Base-by-base conservation (phyloP, 2,797 vertebrate species). In the Oryzias sinensis region DNA sequence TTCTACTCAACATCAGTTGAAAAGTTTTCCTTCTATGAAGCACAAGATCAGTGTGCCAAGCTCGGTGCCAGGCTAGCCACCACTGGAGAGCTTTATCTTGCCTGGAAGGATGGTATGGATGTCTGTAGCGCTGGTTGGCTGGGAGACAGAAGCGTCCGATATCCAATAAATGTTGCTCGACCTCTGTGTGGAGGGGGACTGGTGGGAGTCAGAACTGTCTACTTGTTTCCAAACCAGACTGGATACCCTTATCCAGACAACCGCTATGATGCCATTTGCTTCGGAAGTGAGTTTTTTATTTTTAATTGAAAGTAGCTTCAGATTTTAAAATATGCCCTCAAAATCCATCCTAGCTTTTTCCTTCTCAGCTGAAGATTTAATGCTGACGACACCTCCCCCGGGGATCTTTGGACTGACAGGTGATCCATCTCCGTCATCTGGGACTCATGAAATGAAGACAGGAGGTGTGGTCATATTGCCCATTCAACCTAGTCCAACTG, bases 121-220 rank as follows among this genome's bases (percentile, higher is more conserved):
- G 56, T 97, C 74, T 99, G 97, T 83, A 97, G 94, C 0, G 96
- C 97, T 0, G 97, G 97, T 76, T 99, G 97, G 97, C 84, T 99
- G 80, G 94, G 85, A 0, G 97, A 99, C 82, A 89, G 92, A 75
- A 98, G 97, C 1, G 97, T 98, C 4, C 93, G 97, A 43, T 98
- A 98, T 73, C 97, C 97, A 61, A 97, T 99, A 75, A 95, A 94
- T 81, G 90, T 94, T 2, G 91, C 94, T 37, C 90, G 95, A 47
- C 94, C 95, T 62, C 97, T 94, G 79, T 99, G 97, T 0, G 97
- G 97, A 1, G 96, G 96, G 17, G 96, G 96, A 43, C 92, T 96
- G 52, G 79, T 98, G 61, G 97, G 97, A 3, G 96, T 99, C 15
- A 86, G 96, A 67, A 98, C 96, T 0, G 89, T 99, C 68, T 99